phyloP scores from a whole-genome alignment of 2,113 vertebrate species.

The Cryptotis parvus region DNA sequence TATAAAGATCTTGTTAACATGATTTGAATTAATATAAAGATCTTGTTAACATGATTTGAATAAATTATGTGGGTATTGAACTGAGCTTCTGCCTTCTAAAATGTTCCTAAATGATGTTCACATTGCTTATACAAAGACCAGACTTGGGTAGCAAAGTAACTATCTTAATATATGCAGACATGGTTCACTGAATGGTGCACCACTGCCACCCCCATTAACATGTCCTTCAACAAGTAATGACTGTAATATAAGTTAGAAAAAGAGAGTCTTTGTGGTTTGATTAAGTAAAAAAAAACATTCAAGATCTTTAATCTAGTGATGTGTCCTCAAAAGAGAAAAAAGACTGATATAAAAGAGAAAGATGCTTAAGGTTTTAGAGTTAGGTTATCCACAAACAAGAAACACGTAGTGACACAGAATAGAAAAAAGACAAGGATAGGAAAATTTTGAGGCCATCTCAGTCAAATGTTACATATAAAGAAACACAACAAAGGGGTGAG shows the following conservation, averaged over 20 bases:
- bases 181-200: not conserved
- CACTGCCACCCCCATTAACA: not conserved
- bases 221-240: not conserved
- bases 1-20: not conserved
- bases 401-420: not conserved
- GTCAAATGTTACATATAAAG: no score
- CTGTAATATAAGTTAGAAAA: not conserved
- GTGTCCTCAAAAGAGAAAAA: not conserved
- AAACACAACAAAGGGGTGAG: no score
- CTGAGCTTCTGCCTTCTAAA: not conserved
- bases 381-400: not conserved
- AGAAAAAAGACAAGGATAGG: no score
- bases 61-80: not conserved
- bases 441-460: no score
- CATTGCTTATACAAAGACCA: not conserved
- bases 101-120: not conserved
- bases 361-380: not conserved
- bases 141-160: not conserved
- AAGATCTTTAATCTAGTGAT: not conserved
- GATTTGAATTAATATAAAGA: not conserved
- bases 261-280: not conserved
- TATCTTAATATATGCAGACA: not conserved
- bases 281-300: not conserved
- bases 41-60: conserved; percentile 10
- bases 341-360: not conserved